Evolutionary conservation across 2,888 invertebrate species (phyloP).

Genomic region (Phasia obesa): DNA sequence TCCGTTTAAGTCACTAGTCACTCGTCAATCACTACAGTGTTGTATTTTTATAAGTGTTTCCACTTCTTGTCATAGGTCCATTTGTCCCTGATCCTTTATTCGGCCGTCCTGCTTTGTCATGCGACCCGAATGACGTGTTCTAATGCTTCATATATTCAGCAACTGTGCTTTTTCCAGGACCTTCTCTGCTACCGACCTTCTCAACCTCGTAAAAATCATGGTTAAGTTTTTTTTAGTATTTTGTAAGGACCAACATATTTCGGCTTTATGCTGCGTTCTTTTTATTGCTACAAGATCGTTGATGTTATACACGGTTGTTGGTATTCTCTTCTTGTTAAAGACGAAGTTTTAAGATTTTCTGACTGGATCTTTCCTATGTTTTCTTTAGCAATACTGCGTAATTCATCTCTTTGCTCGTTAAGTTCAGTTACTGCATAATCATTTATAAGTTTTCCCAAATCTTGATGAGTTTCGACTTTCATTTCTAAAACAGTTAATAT

Average conservation of each 20-base stretch:
- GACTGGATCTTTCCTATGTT: background rate
- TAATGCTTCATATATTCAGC: background rate
- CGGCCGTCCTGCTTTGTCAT: no score
- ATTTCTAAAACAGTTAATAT: background rate
- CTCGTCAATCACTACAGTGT: no score
- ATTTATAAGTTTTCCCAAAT: background rate
- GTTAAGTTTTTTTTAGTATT: background rate
- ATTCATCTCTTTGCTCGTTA: background rate
- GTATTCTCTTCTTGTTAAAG: constrained; percentile 1
- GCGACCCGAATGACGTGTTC: no score
- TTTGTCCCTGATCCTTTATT: no score
- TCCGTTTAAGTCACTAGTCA: no score
- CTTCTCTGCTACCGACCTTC: background rate
- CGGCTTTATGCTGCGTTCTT: constrained; percentile 14
- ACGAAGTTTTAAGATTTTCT: background rate
- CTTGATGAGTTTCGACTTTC: background rate
- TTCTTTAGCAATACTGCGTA: background rate
- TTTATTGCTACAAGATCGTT: constrained; percentile 27
- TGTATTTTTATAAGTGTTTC: no score
- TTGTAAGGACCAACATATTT: constrained; percentile 34
- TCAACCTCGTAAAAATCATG: constrained; percentile 15
- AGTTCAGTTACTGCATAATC: background rate
- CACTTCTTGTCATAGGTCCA: no score
- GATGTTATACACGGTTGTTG: background rate
- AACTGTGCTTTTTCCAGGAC: background rate